Evolutionary conservation across 1,140 invertebrate genomes (phyloP).

Genomic region (Probaryconus sp.): DNA sequence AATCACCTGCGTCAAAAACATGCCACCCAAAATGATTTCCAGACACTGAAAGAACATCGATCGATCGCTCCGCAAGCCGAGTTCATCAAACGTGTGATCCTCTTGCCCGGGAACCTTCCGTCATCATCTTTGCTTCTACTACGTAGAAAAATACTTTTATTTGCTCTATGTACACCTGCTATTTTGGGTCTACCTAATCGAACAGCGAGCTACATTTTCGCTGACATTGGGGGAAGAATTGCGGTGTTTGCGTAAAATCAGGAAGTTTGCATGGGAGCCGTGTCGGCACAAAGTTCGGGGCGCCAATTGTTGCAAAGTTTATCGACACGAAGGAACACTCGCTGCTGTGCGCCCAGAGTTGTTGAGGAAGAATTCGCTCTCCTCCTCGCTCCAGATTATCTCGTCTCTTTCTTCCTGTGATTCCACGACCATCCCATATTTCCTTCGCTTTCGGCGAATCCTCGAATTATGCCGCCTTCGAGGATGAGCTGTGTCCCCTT

Average conservation of each 20-base stretch:
- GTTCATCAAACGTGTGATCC: too few relatives aligned
- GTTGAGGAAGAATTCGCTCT: slow-evolving; percentile 4
- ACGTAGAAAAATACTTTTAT: slow-evolving; percentile 50
- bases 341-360: neutral
- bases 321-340: slow-evolving; percentile 23
- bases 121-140: neutral
- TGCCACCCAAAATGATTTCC: slow-evolving; percentile 59
- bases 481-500: neutral
- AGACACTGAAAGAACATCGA: slow-evolving; percentile 44
- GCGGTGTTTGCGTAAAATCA: slow-evolving; percentile 18
- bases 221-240: slow-evolving; percentile 18
- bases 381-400: slow-evolving; percentile 55
- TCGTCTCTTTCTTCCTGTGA: slow-evolving; percentile 76
- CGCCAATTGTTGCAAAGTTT: slow-evolving; percentile 27
- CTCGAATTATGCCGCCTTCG: slow-evolving; percentile 11
- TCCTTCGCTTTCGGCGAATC: slow-evolving; percentile 37
- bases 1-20: slow-evolving; percentile 74
- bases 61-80: slow-evolving; percentile 2
- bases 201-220: slow-evolving; percentile 45
- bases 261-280: slow-evolving; percentile 16
- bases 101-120: too few relatives aligned
- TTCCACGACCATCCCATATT: slow-evolving; percentile 79
- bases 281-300: slow-evolving; percentile 25
- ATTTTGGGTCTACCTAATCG: neutral
- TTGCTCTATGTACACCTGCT: slow-evolving; percentile 30